Percentiles rank a stretch among this genome's conserved stretches.
These are phyloP conservation scores for Nudaria mundana DNA, from an alignment of 2,888 invertebrate genomes.

Conservation along the genomic window DNA sequence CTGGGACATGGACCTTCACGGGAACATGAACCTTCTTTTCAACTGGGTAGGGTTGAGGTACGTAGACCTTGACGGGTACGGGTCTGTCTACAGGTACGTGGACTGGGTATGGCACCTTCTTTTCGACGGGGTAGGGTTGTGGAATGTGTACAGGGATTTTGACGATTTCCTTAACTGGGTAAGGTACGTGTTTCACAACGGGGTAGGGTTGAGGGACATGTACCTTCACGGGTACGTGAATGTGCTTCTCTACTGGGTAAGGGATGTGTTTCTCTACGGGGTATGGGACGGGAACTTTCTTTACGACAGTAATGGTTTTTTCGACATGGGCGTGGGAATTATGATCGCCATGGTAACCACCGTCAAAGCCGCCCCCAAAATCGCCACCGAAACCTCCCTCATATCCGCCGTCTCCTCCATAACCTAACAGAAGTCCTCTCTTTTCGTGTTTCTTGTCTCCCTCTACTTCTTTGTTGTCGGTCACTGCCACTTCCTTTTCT, in stretches of 20 bases:
- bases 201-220: conserved; percentile 87
- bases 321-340: conserved; percentile 77
- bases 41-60: conserved; percentile 81
- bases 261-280: conserved; percentile 87
- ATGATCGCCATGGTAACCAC: conserved; percentile 40
- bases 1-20: conserved; percentile 85
- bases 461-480: conserved; percentile 78
- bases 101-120: conserved; percentile 79
- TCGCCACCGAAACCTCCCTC: conserved; percentile 55
- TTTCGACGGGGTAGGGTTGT: conserved; percentile 86
- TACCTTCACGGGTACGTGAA: conserved; percentile 83
- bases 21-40: conserved; percentile 84
- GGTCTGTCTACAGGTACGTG: conserved; percentile 78
- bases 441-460: conserved; percentile 88
- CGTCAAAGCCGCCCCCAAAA: conserved; percentile 42
- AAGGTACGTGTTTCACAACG: conserved; percentile 83
- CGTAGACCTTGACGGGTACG: conserved; percentile 75
- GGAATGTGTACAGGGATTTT: conserved; percentile 84
- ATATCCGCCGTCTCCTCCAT: conserved; percentile 40
- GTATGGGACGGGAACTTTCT: conserved; percentile 86
- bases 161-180: conserved; percentile 83
- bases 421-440: conserved; percentile 84
- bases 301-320: conserved; percentile 87
- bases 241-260: conserved; percentile 83
- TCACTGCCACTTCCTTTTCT: conserved; percentile 80